Conservation (phyloP, 2,888 invertebrate species). For the Acleris holmiana region DNA sequence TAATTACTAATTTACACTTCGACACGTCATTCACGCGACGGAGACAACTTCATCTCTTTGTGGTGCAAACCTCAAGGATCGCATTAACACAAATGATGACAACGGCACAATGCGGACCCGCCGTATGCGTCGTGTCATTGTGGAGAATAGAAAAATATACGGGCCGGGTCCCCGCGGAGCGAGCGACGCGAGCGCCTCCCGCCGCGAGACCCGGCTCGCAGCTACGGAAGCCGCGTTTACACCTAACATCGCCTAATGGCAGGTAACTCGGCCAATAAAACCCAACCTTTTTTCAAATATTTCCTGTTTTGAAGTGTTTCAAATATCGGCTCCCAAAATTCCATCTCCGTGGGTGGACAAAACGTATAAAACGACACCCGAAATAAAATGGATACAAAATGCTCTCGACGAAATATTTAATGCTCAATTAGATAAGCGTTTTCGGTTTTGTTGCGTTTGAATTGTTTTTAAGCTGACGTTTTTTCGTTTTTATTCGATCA, state of each 20-base stretch:
- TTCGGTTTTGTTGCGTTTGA: conserved; percentile 79
- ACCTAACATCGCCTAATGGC: conserved; percentile 81
- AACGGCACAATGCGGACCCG: conserved; percentile 68
- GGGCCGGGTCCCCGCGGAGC: conserved; percentile 67
- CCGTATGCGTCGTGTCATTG: conserved; percentile 75
- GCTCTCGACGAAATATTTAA: conserved; percentile 82
- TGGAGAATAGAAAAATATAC: conserved; percentile 81
- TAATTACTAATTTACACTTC: conserved; percentile 82
- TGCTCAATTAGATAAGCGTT: conserved; percentile 84
- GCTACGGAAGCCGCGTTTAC: conserved; percentile 80
- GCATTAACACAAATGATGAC: conserved; percentile 84
- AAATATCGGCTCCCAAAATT: conserved; percentile 70
- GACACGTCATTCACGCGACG: conserved; percentile 77
- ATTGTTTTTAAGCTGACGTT: conserved; percentile 65
- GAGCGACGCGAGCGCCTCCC: conserved; percentile 55
- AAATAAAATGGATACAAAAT: conserved; percentile 82
- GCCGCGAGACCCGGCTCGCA: conserved; percentile 69
- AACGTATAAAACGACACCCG: conserved; percentile 77
- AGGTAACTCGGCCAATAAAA: conserved; percentile 82
- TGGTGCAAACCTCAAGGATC: conserved; percentile 82
- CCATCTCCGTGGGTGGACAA: conserved; percentile 81
- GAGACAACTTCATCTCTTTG: conserved; percentile 79
- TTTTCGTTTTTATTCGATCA: conserved; percentile 25
- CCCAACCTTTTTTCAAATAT: conserved; percentile 78
- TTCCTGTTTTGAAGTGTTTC: conserved; percentile 79